Percentiles rank a stretch among this genome's conserved stretches.
These are phyloP conservation scores for Chrysomallon squamiferum DNA, from an alignment of 1,140 invertebrate genomes.

Conservation along the genomic window DNA sequence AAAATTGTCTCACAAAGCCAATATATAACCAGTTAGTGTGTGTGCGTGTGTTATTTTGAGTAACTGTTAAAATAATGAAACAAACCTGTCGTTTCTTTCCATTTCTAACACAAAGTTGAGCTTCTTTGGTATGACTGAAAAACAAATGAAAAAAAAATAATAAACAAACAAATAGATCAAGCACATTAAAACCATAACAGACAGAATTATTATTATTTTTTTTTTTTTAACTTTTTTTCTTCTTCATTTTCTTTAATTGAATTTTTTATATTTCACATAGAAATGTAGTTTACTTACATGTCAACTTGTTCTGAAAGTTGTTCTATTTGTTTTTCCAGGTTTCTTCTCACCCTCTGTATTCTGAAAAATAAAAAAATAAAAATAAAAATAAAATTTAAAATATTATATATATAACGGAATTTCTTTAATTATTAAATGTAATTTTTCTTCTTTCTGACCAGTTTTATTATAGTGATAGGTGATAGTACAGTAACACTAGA, in stretches of 20 bases:
- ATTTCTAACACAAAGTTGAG: constrained; percentile 17
- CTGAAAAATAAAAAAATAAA: constrained; percentile 18
- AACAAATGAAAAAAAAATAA: not conserved
- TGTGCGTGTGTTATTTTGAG: not conserved
- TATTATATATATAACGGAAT: not conserved
- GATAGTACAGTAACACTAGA: not conserved
- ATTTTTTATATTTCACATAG: not conserved
- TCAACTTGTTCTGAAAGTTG: constrained; percentile 21
- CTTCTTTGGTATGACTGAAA: constrained; percentile 18
- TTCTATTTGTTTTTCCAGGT: constrained; percentile 33
- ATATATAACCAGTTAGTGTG: not conserved
- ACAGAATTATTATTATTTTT: not conserved
- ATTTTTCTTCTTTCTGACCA: constrained; percentile 13
- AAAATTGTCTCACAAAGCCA: too few relatives aligned
- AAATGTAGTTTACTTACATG: constrained; percentile 17
- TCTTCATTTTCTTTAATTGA: not conserved
- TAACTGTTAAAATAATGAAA: too few relatives aligned
- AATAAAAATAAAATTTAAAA: not conserved
- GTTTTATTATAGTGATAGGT: constrained; percentile 27
- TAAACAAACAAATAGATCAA: not conserved
- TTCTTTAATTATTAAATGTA: not conserved
- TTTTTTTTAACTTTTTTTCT: not conserved
- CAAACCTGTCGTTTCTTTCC: constrained; percentile 17
- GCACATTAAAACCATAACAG: not conserved
- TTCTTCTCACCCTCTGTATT: constrained; percentile 32